Evolutionary conservation across 1,140 invertebrate species (phyloP), one percentile per base, ranked within the genome.

Genomic region (Drosophila pseudoananassae): DNA sequence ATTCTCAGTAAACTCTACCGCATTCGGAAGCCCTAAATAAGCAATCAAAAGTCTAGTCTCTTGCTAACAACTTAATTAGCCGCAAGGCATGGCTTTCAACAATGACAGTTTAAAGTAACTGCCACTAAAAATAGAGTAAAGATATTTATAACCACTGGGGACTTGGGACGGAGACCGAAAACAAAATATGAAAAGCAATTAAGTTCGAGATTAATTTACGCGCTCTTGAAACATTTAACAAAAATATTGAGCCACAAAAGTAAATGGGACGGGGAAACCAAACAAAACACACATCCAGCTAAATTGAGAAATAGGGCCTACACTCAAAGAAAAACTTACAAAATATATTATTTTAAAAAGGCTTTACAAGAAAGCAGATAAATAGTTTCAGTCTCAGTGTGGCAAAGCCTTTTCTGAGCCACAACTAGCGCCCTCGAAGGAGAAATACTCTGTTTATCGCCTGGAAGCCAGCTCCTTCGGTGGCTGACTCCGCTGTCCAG

Each of bases 161-260:
- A 23, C 20, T 40, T 63, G 71, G 40, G 54, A 60, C 17, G 61
- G 47, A 60, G 61, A 38, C 31, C 29, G 51, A 58, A 69, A 64
- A 57, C 54, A 17, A 52, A 71, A 74, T 56, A 54, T 50, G 65
- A 85, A 80, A 87, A 88, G 83, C 82, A 87, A 87, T 88, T 87
- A 88, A 87, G 83, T 64, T 87, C 58, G 71, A 83, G 82, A 87
- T 87, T 87, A 87, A 87, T 87, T 87, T 87, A 87, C 72, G 71
- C 71, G 65, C 70, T 68, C 83, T 83, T 65, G 49, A 66, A 76
- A 76, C 83, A 87, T 87, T 88, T 72, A 88, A 79, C 82, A 64
- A 76, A 87, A 87, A 88, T 88, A 87, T 87, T 88, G 75, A 85
- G 70, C 73, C 68, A 81, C 77, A 64, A 76, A 81, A 87, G 78